A percentile compares a stretch with the other conserved stretches of the same genome.
Conservation (phyloP, 2,113 vertebrate species). For the Phyllostomus hastatus region DNA sequence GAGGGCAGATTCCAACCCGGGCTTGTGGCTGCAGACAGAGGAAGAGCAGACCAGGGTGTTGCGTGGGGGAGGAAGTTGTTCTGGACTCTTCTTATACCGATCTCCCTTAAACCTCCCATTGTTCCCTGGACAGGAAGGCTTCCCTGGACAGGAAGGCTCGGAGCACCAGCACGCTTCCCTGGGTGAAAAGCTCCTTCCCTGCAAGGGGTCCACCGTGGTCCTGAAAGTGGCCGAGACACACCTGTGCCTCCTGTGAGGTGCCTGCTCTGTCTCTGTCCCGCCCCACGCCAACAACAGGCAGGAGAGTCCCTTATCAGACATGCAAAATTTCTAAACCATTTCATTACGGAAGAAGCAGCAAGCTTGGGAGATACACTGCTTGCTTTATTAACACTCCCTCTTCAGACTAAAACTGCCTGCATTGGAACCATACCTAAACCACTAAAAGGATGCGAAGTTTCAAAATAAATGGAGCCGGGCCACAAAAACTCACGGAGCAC, state of each 20-base stretch:
- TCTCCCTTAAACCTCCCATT: not conserved
- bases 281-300: accelerated
- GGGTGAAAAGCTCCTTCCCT: not conserved
- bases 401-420: not conserved
- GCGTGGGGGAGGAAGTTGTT: accelerated
- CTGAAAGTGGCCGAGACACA: not conserved
- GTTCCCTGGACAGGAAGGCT: not conserved
- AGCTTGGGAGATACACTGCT: not conserved
- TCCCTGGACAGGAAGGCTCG: not conserved
- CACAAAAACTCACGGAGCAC: not conserved
- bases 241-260: accelerated
- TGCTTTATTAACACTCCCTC: not conserved
- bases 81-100: not conserved
- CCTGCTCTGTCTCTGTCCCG: not conserved
- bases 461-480: not conserved
- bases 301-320: not conserved
- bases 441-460: not conserved
- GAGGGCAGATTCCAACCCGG: not conserved
- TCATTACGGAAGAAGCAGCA: not conserved
- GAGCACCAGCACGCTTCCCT: not conserved
- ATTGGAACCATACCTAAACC: not conserved
- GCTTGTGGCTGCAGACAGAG: not conserved
- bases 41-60: not conserved
- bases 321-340: not conserved
- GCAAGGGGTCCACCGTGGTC: no score